These are phyloP conservation scores for Palythoa caribaeorum DNA, from an alignment of 92 coral and sea anemone genomes.

Conservation along the genomic window DNA sequence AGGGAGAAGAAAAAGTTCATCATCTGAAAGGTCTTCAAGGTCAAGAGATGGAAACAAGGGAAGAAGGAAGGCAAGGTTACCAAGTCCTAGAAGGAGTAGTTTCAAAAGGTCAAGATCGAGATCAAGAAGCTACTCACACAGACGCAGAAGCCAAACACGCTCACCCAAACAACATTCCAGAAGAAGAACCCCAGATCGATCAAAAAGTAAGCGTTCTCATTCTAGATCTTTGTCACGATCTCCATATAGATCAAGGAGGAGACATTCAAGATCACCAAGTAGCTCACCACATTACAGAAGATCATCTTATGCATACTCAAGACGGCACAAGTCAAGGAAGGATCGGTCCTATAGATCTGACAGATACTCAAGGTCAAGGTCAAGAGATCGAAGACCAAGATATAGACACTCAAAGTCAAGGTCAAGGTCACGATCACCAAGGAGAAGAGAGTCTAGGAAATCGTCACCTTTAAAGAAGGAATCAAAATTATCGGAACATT, in stretches of 20 bases:
- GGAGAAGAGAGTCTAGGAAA: slow-evolving; percentile 26
- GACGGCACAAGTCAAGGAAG: slow-evolving; percentile 49
- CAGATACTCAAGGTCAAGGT: slow-evolving; percentile 44
- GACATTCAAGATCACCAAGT: slow-evolving; percentile 53
- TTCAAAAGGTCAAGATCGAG: slow-evolving; percentile 67
- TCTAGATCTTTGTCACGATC: slow-evolving; percentile 48
- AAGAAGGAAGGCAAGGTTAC: slow-evolving; percentile 10
- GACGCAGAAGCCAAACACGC: slow-evolving; percentile 63
- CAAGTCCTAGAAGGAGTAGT: slow-evolving; percentile 54
- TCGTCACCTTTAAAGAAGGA: slow-evolving; percentile 32
- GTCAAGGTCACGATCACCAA: slow-evolving; percentile 62
- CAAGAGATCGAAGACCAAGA: slow-evolving; percentile 44
- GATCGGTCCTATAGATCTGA: slow-evolving; percentile 6
- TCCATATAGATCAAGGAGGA: slow-evolving; percentile 44
- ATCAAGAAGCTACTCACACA: slow-evolving; percentile 65
- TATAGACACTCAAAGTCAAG: slow-evolving; percentile 36
- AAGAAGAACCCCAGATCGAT: slow-evolving; percentile 26
- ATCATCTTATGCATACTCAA: slow-evolving; percentile 26
- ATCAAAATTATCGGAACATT: slow-evolving; percentile 32
- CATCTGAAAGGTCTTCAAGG: slow-evolving; percentile 50
- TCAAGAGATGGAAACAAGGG: slow-evolving; percentile 44
- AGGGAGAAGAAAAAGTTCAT: slow-evolving; percentile 4
- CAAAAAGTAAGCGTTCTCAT: slow-evolving; percentile 34
- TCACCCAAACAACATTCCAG: slow-evolving; percentile 27
- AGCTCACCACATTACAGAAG: slow-evolving; percentile 51